phyloP scores from a whole-genome alignment of 2,797 vertebrate species.

The Oreortyx pictus region DNA sequence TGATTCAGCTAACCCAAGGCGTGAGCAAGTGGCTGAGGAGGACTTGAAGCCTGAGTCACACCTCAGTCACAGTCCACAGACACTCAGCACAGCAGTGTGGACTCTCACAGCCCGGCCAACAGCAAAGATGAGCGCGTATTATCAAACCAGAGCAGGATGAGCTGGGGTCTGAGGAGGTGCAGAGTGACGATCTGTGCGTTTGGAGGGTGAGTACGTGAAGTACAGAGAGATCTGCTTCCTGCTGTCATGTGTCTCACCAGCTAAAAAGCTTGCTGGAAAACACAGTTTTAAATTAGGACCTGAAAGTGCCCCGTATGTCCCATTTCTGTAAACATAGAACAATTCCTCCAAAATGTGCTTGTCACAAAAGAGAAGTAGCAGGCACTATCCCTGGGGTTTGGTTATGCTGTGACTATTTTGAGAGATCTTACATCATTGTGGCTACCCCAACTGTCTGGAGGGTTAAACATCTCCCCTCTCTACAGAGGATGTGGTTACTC shows the following conservation, averaged over 20 bases:
- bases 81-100: neutral
- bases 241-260: neutral
- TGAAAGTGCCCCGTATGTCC: neutral
- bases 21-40: neutral
- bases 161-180: neutral
- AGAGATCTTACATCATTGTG: neutral
- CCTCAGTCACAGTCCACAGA: neutral
- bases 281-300: fast-evolving
- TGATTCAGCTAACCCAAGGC: neutral
- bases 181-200: fast-evolving
- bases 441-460: neutral
- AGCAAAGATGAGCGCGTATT: neutral
- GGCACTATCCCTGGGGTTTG: neutral
- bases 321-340: neutral
- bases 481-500: neutral
- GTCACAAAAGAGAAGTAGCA: neutral
- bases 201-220: neutral
- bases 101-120: neutral
- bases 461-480: neutral
- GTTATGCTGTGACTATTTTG: too few species aligned
- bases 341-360: neutral
- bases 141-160: neutral
- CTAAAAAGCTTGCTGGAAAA: neutral
- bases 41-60: neutral
- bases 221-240: neutral